A percentile compares a stretch with the other conserved stretches of the same genome.
These are phyloP conservation scores for Ictidomys tridecemlineatus DNA, from an alignment of 2,113 vertebrate species.

Conservation along the genomic window DNA sequence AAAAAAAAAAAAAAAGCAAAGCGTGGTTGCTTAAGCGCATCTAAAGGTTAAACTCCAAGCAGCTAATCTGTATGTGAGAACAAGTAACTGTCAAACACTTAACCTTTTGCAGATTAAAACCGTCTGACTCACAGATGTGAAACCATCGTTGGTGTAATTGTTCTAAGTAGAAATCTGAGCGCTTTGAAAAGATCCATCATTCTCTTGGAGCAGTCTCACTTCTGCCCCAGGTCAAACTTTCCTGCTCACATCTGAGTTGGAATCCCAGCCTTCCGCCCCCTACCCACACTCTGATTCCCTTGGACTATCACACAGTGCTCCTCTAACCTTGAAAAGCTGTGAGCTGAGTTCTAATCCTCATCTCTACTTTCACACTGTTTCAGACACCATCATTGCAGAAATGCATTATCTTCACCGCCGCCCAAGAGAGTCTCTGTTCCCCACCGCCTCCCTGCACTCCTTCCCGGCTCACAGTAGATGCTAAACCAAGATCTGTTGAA, in stretches of 20 bases:
- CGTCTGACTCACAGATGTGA: slow-evolving; percentile 87
- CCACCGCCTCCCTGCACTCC: neutral
- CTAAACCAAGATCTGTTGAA: slow-evolving; percentile 22
- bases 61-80: slow-evolving; percentile 87
- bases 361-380: slow-evolving; percentile 1
- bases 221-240: slow-evolving; percentile 81
- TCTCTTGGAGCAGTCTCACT: slow-evolving; percentile 78
- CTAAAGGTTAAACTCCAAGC: slow-evolving; percentile 87
- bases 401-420: slow-evolving; percentile 45
- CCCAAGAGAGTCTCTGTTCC: slow-evolving; percentile 8
- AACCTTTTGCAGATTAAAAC: slow-evolving; percentile 89
- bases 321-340: neutral
- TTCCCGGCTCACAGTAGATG: neutral
- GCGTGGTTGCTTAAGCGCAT: slow-evolving; percentile 83
- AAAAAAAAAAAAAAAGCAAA: slow-evolving; percentile 67
- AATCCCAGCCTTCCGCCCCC: slow-evolving; percentile 72
- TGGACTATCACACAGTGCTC: neutral
- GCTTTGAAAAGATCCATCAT: slow-evolving; percentile 78
- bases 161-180: slow-evolving; percentile 84
- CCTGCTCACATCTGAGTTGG: slow-evolving; percentile 70
- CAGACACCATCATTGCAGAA: neutral
- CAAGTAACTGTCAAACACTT: slow-evolving; percentile 88
- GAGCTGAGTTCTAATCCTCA: slow-evolving; percentile 23
- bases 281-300: neutral
- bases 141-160: slow-evolving; percentile 84